Conservation (phyloP, 1,140 invertebrate genomes). For the Formica exsecta region DNA sequence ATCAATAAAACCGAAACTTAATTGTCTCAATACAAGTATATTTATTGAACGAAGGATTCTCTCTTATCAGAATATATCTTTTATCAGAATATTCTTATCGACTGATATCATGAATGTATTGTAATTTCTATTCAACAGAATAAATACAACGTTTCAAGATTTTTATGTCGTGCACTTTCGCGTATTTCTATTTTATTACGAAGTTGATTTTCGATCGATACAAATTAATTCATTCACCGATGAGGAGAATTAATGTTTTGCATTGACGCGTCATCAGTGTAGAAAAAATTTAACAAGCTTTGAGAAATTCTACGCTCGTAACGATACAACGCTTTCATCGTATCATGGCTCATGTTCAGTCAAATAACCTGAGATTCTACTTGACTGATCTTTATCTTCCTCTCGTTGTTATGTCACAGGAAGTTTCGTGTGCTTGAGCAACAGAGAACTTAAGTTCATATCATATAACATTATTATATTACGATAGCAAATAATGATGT, state of each 20-base stretch:
- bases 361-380: conserved; percentile 1
- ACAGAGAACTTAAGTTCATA: background rate
- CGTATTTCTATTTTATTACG: background rate
- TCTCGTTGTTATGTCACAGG: background rate
- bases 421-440: background rate
- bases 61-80: background rate
- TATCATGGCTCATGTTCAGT: background rate
- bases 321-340: conserved; percentile 42
- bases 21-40: background rate
- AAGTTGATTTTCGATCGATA: background rate
- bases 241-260: background rate
- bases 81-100: background rate
- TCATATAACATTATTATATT: background rate
- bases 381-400: conserved; percentile 18
- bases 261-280: background rate
- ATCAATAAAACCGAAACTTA: background rate
- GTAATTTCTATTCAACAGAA: background rate
- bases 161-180: background rate
- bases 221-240: background rate
- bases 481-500: background rate
- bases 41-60: background rate
- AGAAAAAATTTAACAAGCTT: background rate
- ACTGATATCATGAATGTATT: background rate
- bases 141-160: background rate
- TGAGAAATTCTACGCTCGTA: conserved; percentile 9